Evolutionary conservation across 2,797 vertebrate species (phyloP), one percentile per base, ranked within the genome.

Genomic region (Microctenopoma stevenorrisi): DNA sequence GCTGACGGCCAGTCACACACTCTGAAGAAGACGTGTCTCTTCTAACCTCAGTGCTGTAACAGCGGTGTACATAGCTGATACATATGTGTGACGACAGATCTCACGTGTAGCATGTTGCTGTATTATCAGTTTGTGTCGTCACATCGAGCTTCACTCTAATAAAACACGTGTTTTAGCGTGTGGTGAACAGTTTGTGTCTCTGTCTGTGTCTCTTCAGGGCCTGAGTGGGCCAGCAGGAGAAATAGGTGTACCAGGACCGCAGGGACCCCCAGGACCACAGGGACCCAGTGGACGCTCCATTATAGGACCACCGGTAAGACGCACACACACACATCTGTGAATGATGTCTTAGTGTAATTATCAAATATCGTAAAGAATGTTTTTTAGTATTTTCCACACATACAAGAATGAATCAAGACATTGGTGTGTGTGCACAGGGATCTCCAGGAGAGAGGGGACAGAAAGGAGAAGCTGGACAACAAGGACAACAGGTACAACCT

Each of bases 211-310:
- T 63, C 14, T 52, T 3, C 49, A 99, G 98, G 98, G 98, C 18
- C 93, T 95, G 33, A 92, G 94, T 3, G 98, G 97, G 64, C 90
- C 94, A 55, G 94, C 94, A 7, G 98, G 98, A 68, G 96, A 96
- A 72, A 84, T 89, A 12, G 98, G 98, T 50, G 80, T 94, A 79
- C 87, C 94, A 8, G 98, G 98, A 74, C 94, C 93, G 0, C 97
- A 98, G 73, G 97, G 97, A 5, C 95, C 95, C 13, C 95, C 95
- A 0, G 98, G 98, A 30, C 96, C 95, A 0, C 97, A 97, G 62
- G 98, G 98, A 58, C 98, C 95, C 59, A 98, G 96, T 48, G 98
- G 98, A 43, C 95, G 96, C 68, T 96, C 98, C 63, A 96, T 99
- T 85, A 96, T 97, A 56, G 98, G 98, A 35, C 90, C 93, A 57